phyloP scores from a whole-genome alignment of 2,888 invertebrate genomes.

The Meghimatium bilineatum region DNA sequence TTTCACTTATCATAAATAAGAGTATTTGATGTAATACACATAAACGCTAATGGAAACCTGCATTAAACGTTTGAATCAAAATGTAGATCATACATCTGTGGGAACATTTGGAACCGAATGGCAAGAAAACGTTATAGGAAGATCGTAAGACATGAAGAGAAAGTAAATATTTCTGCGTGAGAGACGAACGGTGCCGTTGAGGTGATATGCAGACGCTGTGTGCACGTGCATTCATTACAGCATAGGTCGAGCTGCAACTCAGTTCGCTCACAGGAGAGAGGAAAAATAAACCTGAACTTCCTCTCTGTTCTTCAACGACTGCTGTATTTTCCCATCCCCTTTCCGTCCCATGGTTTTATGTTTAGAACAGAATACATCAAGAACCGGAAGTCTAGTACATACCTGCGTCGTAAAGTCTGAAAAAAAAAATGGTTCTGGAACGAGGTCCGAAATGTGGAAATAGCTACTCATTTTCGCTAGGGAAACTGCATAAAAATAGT shows the following conservation, averaged over 20 bases:
- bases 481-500: neutral
- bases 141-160: too few relatives aligned
- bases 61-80: too few relatives aligned
- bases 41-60: too few relatives aligned
- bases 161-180: neutral
- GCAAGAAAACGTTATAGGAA: neutral
- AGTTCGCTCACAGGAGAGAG: neutral
- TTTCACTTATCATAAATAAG: too few relatives aligned
- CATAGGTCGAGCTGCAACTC: slow-evolving; percentile 3
- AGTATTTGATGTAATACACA: too few relatives aligned
- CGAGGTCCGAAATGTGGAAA: neutral
- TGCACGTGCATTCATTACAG: slow-evolving; percentile 23
- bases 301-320: neutral
- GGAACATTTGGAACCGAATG: neutral
- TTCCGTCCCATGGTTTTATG: slow-evolving; percentile 11
- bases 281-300: slow-evolving; percentile 9
- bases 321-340: neutral
- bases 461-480: neutral
- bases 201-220: neutral
- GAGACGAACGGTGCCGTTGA: neutral
- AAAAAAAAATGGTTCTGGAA: neutral
- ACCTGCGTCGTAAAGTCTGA: slow-evolving; percentile 22
- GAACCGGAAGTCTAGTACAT: slow-evolving; percentile 23
- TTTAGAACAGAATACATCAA: slow-evolving; percentile 6
- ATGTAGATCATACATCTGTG: neutral